Evolutionary conservation across 2,113 vertebrate species (phyloP).

Genomic region (Gasterosteus aculeatus): DNA sequence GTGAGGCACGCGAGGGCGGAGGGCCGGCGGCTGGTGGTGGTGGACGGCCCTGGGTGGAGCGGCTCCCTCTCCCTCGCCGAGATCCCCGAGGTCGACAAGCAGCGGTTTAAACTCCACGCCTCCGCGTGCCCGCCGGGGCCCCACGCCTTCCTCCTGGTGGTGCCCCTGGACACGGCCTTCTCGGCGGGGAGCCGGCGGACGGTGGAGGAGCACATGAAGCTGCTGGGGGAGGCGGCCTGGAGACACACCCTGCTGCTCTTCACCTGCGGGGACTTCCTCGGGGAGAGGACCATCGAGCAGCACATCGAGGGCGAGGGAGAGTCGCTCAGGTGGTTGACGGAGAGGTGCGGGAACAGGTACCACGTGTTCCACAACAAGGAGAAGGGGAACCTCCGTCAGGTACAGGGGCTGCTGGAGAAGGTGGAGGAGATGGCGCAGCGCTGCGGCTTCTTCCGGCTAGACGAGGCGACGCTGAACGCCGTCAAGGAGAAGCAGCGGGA

Average conservation of each 20-base stretch:
- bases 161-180: conserved; percentile 51
- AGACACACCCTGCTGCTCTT: conserved; percentile 60
- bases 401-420: conserved; percentile 50
- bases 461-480: conserved; percentile 13
- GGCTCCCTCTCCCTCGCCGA: conserved; percentile 40
- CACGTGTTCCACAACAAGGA: conserved; percentile 58
- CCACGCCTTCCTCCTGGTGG: conserved; percentile 47
- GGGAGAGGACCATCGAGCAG: conserved; percentile 39
- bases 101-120: conserved; percentile 45
- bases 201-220: conserved; percentile 59
- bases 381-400: conserved; percentile 33
- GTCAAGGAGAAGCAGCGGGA: conserved; percentile 37
- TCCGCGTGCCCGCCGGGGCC: conserved; percentile 56
- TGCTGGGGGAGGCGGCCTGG: conserved; percentile 57
- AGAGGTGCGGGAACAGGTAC: conserved; percentile 54
- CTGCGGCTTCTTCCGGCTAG: conserved; percentile 6
- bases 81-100: conserved; percentile 52
- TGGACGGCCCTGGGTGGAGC: conserved; percentile 62
- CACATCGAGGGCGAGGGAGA: conserved; percentile 66
- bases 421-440: conserved; percentile 49
- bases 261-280: conserved; percentile 58
- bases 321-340: conserved; percentile 50
- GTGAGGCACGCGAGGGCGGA: conserved; percentile 24
- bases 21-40: conserved; percentile 44
- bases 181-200: conserved; percentile 12